phyloP scores from a whole-genome alignment of 1,140 invertebrate genomes.

The Drosophila nannoptera region DNA sequence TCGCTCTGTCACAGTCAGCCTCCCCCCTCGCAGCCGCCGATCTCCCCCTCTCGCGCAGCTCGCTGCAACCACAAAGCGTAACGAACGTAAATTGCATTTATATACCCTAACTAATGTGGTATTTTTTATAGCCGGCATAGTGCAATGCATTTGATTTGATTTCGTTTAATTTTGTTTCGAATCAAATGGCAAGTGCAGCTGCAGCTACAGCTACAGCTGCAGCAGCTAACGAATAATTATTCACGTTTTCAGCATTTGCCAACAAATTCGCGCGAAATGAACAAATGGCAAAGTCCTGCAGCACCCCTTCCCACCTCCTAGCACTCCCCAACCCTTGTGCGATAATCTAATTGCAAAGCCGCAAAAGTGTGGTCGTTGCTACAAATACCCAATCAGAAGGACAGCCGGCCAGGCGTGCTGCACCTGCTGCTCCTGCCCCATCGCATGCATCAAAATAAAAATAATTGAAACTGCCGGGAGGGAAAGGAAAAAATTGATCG shows the following conservation, averaged over 20 bases:
- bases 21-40: neutral
- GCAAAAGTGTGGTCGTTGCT: slow-evolving; percentile 68
- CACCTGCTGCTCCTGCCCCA: slow-evolving; percentile 1
- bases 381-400: slow-evolving; percentile 71
- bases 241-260: slow-evolving; percentile 20
- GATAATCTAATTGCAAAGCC: slow-evolving; percentile 78
- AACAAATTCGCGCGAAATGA: slow-evolving; percentile 4
- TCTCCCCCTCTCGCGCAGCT: slow-evolving; percentile 10
- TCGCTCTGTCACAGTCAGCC: neutral
- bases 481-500: slow-evolving; percentile 22
- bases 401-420: slow-evolving; percentile 9
- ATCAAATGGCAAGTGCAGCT: slow-evolving; percentile 52
- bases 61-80: slow-evolving; percentile 66
- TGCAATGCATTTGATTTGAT: slow-evolving; percentile 44
- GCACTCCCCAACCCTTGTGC: slow-evolving; percentile 31
- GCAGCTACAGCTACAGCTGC: slow-evolving; percentile 23
- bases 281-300: slow-evolving; percentile 16
- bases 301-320: neutral
- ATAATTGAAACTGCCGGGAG: slow-evolving; percentile 1
- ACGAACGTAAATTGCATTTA: slow-evolving; percentile 76
- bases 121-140: slow-evolving; percentile 36
- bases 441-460: slow-evolving; percentile 2
- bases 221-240: slow-evolving; percentile 67
- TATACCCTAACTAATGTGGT: slow-evolving; percentile 74
- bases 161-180: slow-evolving; percentile 30